Base-by-base conservation (phyloP, 23 tunicate genomes). In the Trididemnum miniatum region DNA sequence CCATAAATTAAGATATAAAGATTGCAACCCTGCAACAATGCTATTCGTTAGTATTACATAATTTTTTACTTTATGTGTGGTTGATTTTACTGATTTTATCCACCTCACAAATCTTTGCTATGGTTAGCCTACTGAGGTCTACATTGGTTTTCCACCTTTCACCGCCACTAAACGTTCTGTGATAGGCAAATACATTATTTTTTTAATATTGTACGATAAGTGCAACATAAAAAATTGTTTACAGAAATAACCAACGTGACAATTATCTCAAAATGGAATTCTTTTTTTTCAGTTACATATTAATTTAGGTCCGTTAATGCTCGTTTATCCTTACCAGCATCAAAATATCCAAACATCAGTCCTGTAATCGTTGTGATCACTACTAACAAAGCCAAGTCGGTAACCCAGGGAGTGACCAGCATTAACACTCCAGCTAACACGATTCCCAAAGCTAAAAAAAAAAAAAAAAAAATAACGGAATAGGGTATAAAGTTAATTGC, bases 1-100 rank as follows among this genome's bases (percentile, higher is more conserved):
- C 98, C 98, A 93, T 26, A 93, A 69, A 28, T 93, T 84, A 35
- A 93, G 76, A 60, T 88, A 88, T 31, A 88, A 23, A 2, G 87
- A 76, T 40, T 88, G 93, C 87, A 83, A 33, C 9, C 83, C 93
- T 88, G 57, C 25, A 24, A 59, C 35, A 20, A 71, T 12, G 5
- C n/a, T n/a, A n/a, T n/a, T n/a, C n/a, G n/a, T n/a, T n/a, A n/a
- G n/a, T n/a, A n/a, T n/a, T n/a, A n/a, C n/a, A n/a, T n/a, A n/a
- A n/a, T n/a, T n/a, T n/a, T n/a, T n/a, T n/a, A n/a, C n/a, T n/a
- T n/a, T n/a, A n/a, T n/a, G n/a, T n/a, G n/a, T n/a, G n/a, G n/a
- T n/a, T n/a, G n/a, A n/a, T n/a, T n/a, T n/a, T n/a, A n/a, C n/a
- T n/a, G n/a, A n/a, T n/a, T n/a, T n/a, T n/a, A n/a, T n/a, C n/a